Evolutionary conservation across 2,113 vertebrate genomes (phyloP), one percentile per base, ranked within the genome.

Genomic region (Lepisosteus oculatus): DNA sequence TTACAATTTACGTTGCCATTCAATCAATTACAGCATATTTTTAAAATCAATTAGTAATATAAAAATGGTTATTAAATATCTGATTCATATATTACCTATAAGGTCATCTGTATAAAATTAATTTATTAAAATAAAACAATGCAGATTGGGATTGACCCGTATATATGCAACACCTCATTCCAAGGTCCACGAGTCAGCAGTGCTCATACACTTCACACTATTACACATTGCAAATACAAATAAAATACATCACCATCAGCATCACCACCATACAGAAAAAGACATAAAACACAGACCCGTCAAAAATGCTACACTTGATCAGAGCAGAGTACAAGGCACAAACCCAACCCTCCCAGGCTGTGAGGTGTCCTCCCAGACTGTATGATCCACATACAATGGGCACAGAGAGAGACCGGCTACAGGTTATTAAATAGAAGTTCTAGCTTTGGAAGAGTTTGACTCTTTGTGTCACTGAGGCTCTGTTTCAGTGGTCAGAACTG

Each of bases 171-270:
- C 42, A 64, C 17, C 62, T 64, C 17, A 9, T 17, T 64, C 12
- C 17, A 64, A 12, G 62, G 17, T 64, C 3, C 62, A 64, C 3
- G 42, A 7, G 42, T 64, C 8, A 41, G 62, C 62, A 64, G 59
- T 13, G 14, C 13, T 29, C 62, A 64, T 12, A 59, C 56, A 4
- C 11, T 59, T 4, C n/a, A 13, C 56, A 59, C 11, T 59, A 9
- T 51, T 78, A 81, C 78, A 81, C 3, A 81, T 77, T 80, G 85
- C 91, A n/a, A 62, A 77, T 5, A 66, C 81, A 80, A 76, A 86
- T 55, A 45, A 51, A 51, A 51, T 9, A 6, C 47, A 6, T 51
- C 47, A 51, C 8, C 5, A 29, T 29, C 29, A 29, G 29, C 29
- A 29, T 29, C 2, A 29, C 29, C 29, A 29, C 29, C 29, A 29